These are phyloP conservation scores for Scelioninae gen. 1 DNA, from an alignment of 2,888 invertebrate genomes.

Conservation along the genomic window DNA sequence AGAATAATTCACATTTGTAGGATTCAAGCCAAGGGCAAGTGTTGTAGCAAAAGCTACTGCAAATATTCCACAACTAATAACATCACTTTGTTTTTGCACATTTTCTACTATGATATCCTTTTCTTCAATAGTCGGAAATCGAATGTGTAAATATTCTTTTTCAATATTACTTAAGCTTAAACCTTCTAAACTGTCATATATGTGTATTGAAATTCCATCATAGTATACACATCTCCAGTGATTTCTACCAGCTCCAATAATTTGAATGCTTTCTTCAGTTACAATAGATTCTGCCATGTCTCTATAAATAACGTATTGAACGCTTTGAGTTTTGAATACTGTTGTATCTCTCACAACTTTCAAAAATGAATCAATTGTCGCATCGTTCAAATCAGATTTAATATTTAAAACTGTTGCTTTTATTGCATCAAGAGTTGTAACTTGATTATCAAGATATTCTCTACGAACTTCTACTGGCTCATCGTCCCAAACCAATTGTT, in stretches of 20 bases:
- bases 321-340: constrained; percentile 9
- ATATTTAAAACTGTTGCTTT: neutral
- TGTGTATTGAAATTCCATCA: neutral
- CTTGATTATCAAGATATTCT: constrained; percentile 10
- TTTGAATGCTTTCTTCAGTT: neutral
- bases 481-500: neutral
- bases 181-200: neutral
- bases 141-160: too few relatives aligned
- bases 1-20: neutral
- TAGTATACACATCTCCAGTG: constrained; percentile 12
- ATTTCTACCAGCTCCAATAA: neutral
- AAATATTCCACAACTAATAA: neutral
- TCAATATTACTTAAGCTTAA: too few relatives aligned
- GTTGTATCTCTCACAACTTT: constrained; percentile 17
- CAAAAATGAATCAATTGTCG: neutral
- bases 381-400: neutral
- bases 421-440: neutral
- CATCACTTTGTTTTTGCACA: too few relatives aligned
- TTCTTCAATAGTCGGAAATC: too few relatives aligned
- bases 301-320: constrained; percentile 1
- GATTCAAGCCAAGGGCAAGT: neutral
- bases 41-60: neutral
- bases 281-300: neutral
- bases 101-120: too few relatives aligned
- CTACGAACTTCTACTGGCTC: neutral